Conservation (phyloP, 2,113 vertebrate genomes). For the Prietella phreatophila region DNA sequence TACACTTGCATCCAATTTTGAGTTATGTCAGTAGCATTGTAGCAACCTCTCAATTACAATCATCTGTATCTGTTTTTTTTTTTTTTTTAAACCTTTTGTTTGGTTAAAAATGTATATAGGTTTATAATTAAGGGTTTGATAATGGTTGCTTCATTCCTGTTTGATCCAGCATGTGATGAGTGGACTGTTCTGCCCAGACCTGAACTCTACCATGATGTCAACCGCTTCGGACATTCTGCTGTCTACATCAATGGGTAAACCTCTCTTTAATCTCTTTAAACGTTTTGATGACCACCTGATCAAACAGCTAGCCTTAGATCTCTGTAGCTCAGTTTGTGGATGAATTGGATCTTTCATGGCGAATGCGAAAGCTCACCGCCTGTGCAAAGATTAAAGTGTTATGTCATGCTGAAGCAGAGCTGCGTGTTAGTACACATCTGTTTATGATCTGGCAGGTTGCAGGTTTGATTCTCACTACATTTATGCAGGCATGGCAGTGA, state of each 20-base stretch:
- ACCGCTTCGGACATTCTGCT: slow-evolving; percentile 93
- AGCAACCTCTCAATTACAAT: not conserved
- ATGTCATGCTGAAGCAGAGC: not conserved
- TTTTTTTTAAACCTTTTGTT: not conserved
- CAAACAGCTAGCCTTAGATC: not conserved
- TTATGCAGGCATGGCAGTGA: slow-evolving; percentile 6
- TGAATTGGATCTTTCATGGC: not conserved
- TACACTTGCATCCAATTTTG: not conserved
- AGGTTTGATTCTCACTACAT: not conserved
- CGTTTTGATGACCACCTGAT: not conserved
- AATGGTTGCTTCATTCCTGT: not conserved
- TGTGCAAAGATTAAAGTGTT: not conserved
- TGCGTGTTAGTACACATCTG: not conserved
- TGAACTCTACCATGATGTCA: slow-evolving; percentile 83
- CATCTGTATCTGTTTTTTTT: not conserved
- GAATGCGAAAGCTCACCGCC: not conserved
- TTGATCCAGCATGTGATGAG: slow-evolving; percentile 82
- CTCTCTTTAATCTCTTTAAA: not conserved
- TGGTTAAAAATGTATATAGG: not conserved
- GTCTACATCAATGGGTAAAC: slow-evolving; percentile 83
- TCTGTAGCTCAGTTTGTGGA: not conserved
- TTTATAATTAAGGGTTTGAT: not conserved
- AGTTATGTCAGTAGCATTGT: not conserved
- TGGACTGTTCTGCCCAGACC: slow-evolving; percentile 89
- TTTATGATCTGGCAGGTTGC: not conserved